Evolutionary conservation across 2,113 vertebrate species (phyloP).

Genomic region (Myrmecobius fasciatus): DNA sequence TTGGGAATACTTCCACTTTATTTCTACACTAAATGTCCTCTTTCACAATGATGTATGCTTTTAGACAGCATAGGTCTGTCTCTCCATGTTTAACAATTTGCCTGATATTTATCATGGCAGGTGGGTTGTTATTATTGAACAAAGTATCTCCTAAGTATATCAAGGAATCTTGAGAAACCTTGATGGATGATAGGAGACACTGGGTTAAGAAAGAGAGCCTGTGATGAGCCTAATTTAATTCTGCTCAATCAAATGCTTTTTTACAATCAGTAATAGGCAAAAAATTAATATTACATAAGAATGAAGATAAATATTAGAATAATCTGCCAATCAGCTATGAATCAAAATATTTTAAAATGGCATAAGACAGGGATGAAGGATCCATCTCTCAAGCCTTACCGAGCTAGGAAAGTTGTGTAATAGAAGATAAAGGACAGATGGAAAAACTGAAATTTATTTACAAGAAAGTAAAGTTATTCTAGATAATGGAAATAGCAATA

Average conservation of each 20-base stretch:
- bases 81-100: background rate
- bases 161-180: background rate
- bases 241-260: background rate
- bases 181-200: background rate
- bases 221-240: background rate
- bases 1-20: background rate
- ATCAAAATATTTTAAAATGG: constrained; percentile 69
- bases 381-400: constrained; percentile 56
- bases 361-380: constrained; percentile 49
- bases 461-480: constrained; percentile 70
- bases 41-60: background rate
- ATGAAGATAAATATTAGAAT: constrained; percentile 68
- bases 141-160: background rate
- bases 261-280: background rate
- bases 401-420: constrained; percentile 69
- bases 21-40: background rate
- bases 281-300: constrained; percentile 63
- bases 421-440: constrained; percentile 43
- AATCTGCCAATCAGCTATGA: constrained; percentile 68
- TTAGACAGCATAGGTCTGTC: background rate
- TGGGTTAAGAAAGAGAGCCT: background rate
- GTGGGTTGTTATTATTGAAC: background rate
- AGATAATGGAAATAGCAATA: constrained; percentile 68
- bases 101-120: background rate
- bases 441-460: constrained; percentile 69